Evolutionary conservation across 2,888 invertebrate genomes (phyloP), one percentile per base, ranked within the genome.

Genomic region (Ditula angustiorana): DNA sequence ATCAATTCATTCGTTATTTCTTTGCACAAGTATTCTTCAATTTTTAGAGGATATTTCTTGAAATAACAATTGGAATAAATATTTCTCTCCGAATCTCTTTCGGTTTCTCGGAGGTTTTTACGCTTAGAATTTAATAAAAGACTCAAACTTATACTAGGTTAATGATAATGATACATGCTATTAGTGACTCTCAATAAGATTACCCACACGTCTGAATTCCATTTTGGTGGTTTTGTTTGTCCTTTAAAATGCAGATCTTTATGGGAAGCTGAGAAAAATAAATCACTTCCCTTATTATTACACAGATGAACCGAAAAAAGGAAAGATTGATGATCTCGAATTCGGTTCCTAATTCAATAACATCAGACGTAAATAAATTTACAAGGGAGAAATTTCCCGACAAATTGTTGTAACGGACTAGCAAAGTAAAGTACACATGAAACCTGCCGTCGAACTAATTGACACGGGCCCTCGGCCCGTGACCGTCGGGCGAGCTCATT

Each of bases 401-500:
- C 77, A 74, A 76, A 74, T 75, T 69, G 73, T 73, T 64, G 70
- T 71, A 69, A 62, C 69, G 69, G 71, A 67, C 28, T 47, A 55
- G 55, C 53, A 56, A 47, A 70, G 55, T 55, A 56, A 47, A 70
- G 71, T 71, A 66, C 69, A 66, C 69, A 67, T 72, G 70, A 69
- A 75, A 75, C 75, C 73, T 75, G 74, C 73, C 72, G 75, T 74
- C 73, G 69, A 74, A 76, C 77, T 86, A 87, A 88, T 87, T 84
- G 82, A 78, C 79, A 69, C 71, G 73, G 74, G 73, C 80, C 77
- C 81, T 79, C 81, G 71, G 76, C 74, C 74, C 69, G 55, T 68
- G 70, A 71, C 75, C 75, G 79, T 77, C 81, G 79, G 78, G 81
- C 77, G 70, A 80, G 78, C 82, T 82, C 83, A 82, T 88, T 88